Base-by-base conservation (phyloP, 2,797 vertebrate genomes). In the Spinus pinus region DNA sequence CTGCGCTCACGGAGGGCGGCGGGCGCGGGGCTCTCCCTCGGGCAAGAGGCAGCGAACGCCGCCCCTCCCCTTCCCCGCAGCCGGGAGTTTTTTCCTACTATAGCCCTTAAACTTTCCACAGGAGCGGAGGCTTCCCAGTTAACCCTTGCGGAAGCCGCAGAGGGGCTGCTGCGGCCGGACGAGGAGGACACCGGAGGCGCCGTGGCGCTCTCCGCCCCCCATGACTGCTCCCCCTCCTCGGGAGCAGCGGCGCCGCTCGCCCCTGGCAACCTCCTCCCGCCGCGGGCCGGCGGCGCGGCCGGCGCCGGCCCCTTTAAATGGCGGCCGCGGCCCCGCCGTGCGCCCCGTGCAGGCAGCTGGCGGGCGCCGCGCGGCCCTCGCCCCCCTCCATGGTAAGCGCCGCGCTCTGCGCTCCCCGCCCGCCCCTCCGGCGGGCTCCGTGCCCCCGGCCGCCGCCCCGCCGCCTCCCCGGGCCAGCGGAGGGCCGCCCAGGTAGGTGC, bases 231-330 rank as follows among this genome's bases (percentile, higher is more conserved):
- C 31, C 49, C 11, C 14, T 53, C 7, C 20, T 17, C 49, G n/a
- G 39, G 8, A 35, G 24, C 21, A 28, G 37, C 72, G 17, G 33
- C 64, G 15, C 78, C 69, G 22, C 92, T 87, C 50, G 24, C 69
- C 81, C 92, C 7, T 1, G 16, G 31, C 74, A 39, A 6, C 47
- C 72, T 82, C 67, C 80, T 58, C 46, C 66, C 56, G 35, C 77
- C 42, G 27, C 70, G 73, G 71, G 8, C 65, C 70, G 8, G 61
- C 35, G 46, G 66, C 31, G 35, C 49, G 30, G 64, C 69, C 60
- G 70, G 79, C 51, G 33, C 72, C 93, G 88, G 95, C 91, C 85
- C 96, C 96, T 96, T 96, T 96, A 97, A 97, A 86, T 88, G 75
- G 88, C 88, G 90, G 88, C 84, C 56, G 73, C 88, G 77, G 90